phyloP scores from a whole-genome alignment of 1,140 invertebrate species.

The Trichogramma pretiosum region DNA sequence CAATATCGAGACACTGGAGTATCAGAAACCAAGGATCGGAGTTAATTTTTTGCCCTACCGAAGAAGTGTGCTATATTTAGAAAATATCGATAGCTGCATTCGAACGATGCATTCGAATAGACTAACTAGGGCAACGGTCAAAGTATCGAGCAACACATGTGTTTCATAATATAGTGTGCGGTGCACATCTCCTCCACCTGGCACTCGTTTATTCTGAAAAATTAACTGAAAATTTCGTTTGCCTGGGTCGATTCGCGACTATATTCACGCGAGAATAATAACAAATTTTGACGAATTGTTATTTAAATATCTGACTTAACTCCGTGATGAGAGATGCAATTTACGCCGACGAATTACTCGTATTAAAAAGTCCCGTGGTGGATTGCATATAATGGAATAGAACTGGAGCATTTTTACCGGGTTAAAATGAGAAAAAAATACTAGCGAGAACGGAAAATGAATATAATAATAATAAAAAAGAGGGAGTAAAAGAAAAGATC shows the following conservation, averaged over 20 bases:
- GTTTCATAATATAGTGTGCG: no score
- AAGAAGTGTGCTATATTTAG: no score
- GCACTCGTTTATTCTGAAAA: slow-evolving; percentile 15
- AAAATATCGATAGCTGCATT: slow-evolving; percentile 7
- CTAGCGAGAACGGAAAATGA: no score
- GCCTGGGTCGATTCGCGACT: background rate
- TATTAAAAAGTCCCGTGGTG: background rate
- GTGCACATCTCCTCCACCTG: no score
- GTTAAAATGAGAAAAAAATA: no score
- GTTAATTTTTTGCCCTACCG: no score
- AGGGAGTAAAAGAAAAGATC: background rate
- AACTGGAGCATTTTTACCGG: no score
- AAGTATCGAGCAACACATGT: slow-evolving; percentile 9
- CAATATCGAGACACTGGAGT: no score
- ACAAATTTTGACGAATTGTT: no score
- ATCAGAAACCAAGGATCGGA: no score
- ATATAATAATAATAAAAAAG: no score
- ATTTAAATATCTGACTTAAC: slow-evolving; percentile 7
- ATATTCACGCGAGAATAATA: background rate
- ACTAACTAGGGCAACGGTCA: slow-evolving; percentile 10
- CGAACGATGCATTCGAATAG: background rate
- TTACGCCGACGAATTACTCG: background rate
- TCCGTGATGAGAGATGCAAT: slow-evolving; percentile 3
- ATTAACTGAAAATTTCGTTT: slow-evolving; percentile 12
- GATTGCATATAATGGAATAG: no score